Base-by-base conservation (phyloP, 2,888 invertebrate species). In the Leptinotarsa haldemani region DNA sequence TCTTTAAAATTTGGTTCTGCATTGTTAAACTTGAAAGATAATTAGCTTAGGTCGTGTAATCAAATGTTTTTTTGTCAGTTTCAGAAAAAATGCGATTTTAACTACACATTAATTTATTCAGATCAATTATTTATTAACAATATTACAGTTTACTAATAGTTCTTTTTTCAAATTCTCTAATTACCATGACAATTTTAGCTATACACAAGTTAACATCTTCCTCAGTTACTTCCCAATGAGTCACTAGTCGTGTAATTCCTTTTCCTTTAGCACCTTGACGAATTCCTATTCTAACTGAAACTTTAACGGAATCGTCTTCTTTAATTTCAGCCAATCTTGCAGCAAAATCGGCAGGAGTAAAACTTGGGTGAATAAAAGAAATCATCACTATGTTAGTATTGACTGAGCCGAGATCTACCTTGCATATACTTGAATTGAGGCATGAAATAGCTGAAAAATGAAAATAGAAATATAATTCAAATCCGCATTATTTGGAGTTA, bases 201-300 rank as follows among this genome's bases (percentile, higher is more conserved):
- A 94, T 92, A 72, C 93, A 92, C 72, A 91, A 89, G 83, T 91
- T 89, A 7, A 94, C 88, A 80, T 93, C 91, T 77, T 91, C 90
- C 79, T 93, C 92, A 1, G 89, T 88, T 63, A 96, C 91, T 84
- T 95, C 93, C 80, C 91, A 90, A 85, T 94, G 93, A 4, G 93
- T 84, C 13, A 94, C 94, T 75, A 95, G 88, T 65, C 96, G 89
- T 1, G 93, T 88, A 25, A 90, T 90, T 65, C 90, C 89, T 73
- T 88, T 85, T 77, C 91, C 90, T 79, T 93, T 88, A 4, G 90
- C 89, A 65, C 91, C 88, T 50, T 90, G 90, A 30, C 75, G 65
- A 30, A 69, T 46, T 63, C 69, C 20, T 3, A 68, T 30, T 83
- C 91, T 91, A 2, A 96, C 88, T 74, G 89, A 88, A 3, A 89